These are phyloP conservation scores for Mycteria americana DNA, from an alignment of 2,797 vertebrate species.

Conservation along the genomic window DNA sequence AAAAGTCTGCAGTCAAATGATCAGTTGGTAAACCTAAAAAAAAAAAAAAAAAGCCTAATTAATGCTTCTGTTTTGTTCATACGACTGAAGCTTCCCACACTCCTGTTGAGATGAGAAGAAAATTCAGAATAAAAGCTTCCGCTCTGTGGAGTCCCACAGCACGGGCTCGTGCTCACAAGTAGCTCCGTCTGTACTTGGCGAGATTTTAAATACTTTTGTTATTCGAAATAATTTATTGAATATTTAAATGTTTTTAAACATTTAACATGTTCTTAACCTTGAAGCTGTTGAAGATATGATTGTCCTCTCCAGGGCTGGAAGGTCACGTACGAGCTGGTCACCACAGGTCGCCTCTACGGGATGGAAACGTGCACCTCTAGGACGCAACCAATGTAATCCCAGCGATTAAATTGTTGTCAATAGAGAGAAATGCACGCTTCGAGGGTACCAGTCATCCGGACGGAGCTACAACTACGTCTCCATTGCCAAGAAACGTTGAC, in stretches of 20 bases:
- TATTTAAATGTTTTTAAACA: background rate
- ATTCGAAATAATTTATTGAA: background rate
- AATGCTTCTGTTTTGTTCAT: background rate
- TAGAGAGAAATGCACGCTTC: accelerated
- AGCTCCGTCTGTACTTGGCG: background rate
- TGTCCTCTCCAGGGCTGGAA: background rate
- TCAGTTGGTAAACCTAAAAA: background rate
- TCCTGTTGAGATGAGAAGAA: background rate
- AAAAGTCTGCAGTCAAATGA: background rate
- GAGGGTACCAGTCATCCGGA: background rate
- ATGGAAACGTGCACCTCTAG: background rate
- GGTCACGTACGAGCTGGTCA: background rate
- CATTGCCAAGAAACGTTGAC: background rate
- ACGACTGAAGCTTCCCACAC: background rate
- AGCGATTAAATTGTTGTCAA: background rate
- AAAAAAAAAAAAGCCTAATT: background rate
- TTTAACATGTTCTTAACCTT: background rate
- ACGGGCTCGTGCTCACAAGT: background rate
- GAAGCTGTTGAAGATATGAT: background rate
- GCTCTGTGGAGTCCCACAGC: background rate
- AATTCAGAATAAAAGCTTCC: background rate
- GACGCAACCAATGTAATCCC: background rate
- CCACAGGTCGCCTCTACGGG: background rate
- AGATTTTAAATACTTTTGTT: background rate
- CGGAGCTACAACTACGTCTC: background rate